A percentile compares a stretch with the other conserved stretches of the same genome.
These are phyloP conservation scores for Phoenicopterus ruber DNA, from an alignment of 2,113 vertebrate species.

Conservation along the genomic window DNA sequence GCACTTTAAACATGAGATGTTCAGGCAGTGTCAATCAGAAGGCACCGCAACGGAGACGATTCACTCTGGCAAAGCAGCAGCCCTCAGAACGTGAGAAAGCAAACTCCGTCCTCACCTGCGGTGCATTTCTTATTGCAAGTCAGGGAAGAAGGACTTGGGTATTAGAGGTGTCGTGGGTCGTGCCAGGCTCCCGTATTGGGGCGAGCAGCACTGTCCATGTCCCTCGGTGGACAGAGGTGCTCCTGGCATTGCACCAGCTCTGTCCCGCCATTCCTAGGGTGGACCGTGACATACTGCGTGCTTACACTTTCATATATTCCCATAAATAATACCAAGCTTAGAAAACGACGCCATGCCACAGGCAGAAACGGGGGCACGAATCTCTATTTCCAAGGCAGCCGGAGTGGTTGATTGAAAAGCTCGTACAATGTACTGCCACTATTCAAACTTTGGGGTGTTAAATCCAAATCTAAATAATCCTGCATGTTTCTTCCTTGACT, in stretches of 20 bases:
- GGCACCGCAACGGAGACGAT: fast-evolving
- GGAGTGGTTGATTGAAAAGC: neutral
- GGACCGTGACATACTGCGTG: neutral
- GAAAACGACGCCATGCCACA: neutral
- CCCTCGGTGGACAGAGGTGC: fast-evolving
- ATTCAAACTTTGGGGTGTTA: conserved; percentile 59
- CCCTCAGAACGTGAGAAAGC: neutral
- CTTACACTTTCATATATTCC: neutral
- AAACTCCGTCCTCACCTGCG: fast-evolving
- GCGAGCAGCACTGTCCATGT: fast-evolving
- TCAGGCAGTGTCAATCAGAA: neutral
- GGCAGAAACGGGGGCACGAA: neutral
- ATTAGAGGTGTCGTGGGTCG: fast-evolving
- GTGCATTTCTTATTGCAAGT: neutral
- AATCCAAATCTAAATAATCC: conserved; percentile 70
- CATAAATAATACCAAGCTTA: neutral
- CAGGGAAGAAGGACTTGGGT: neutral
- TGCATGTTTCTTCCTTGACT: conserved; percentile 52
- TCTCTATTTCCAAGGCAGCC: neutral
- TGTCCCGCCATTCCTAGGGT: neutral
- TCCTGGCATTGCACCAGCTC: neutral
- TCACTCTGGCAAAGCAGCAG: neutral
- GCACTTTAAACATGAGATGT: neutral
- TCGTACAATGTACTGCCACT: neutral
- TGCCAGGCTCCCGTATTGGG: fast-evolving